Evolutionary conservation across 2,888 invertebrate genomes (phyloP), one percentile per base, ranked within the genome.

Genomic region (Scaptodrosophila latifasciaeformis): DNA sequence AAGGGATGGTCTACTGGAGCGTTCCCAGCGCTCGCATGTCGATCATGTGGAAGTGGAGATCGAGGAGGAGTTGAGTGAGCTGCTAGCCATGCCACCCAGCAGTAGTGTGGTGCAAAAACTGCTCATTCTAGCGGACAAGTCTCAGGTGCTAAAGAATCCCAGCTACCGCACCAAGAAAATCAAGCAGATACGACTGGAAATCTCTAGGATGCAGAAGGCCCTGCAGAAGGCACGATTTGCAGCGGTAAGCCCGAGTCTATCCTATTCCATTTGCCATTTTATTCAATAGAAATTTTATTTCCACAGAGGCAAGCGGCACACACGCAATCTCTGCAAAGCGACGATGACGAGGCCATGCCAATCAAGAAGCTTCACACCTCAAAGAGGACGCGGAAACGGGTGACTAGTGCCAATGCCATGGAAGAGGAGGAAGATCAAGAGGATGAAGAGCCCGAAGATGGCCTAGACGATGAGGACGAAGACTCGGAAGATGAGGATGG

Each of bases 81-180:
- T 87, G 60, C 70, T 88, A 67, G 80, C 81, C 50, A 64, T 67
- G 54, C 59, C 72, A 13, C 74, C 84, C 9, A 81, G 82, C 43
- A 84, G 85, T 49, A 85, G 82, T 51, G 67, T 83, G 12, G 74
- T 86, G 2, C 84, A 85, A 45, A 86, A 86, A 67, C 62, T 92
- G 42, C 88, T 92, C 51, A 90, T 90, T 57, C 86, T 91, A 29
- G 85, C 91, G 61, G 90, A 90, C 62, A 90, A 90, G 79, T 89
- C 90, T 50, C 89, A 90, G 74, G 86, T 87, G n/a, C 83, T 91
- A 5, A 89, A 89, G 63, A 90, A 90, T 76, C 89, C 89, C 13
- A 77, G 87, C 17, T 88, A 90, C 10, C 85, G 90, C 52, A 88
- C 88, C 24, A 90, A 90, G 83, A 87, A 90, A 39, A 87, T 90